These are phyloP conservation scores for Psittacula echo DNA, from an alignment of 2,797 vertebrate genomes.

Conservation along the genomic window DNA sequence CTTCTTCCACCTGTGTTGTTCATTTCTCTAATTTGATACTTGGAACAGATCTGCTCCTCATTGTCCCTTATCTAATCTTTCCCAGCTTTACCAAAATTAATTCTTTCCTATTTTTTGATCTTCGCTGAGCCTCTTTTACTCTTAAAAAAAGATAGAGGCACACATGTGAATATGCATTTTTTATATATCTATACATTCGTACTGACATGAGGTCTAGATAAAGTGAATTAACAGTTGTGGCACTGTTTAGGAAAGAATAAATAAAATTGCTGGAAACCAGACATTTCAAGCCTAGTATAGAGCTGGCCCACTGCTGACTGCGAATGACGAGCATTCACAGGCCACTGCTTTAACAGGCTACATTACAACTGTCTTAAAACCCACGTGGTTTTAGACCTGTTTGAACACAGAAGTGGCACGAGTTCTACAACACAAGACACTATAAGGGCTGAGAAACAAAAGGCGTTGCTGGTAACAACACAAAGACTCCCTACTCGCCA, in stretches of 20 bases:
- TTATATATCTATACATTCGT: not conserved
- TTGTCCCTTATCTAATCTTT: not conserved
- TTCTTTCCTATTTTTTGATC: not conserved
- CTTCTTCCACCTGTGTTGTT: not conserved
- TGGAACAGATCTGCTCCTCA: not conserved
- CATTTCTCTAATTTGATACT: not conserved
- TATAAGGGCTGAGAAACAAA: not conserved
- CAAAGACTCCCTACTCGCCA: not conserved
- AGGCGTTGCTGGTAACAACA: not conserved
- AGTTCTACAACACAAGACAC: not conserved
- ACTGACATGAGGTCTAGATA: not conserved
- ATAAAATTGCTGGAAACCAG: not conserved
- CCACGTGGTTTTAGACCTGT: not conserved
- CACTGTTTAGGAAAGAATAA: not conserved
- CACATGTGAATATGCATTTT: not conserved
- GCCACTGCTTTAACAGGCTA: not conserved
- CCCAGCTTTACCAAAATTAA: not conserved
- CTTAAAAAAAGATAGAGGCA: not conserved
- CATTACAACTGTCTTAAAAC: not conserved
- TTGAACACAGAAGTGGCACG: not conserved
- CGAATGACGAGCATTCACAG: not conserved
- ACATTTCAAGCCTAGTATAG: not conserved
- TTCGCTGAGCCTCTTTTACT: not conserved
- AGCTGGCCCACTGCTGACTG: not conserved
- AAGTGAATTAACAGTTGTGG: not conserved